phyloP scores from a whole-genome alignment of 2,888 invertebrate genomes.

The Netelia melanura region DNA sequence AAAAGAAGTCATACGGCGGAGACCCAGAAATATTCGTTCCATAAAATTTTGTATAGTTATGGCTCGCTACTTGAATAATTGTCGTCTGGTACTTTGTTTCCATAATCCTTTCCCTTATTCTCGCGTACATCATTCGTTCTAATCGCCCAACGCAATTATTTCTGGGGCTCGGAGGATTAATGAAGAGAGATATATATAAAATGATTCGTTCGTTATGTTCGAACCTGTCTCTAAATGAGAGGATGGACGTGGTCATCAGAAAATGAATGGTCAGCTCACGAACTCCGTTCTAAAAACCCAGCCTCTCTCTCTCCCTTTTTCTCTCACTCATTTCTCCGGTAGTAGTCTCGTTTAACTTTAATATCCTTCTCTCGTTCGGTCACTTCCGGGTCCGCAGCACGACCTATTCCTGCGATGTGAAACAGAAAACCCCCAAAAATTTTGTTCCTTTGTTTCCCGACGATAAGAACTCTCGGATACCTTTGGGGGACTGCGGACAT shows the following conservation, averaged over 20 bases:
- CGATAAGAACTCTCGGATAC: slow-evolving; percentile 33
- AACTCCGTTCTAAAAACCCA: slow-evolving; percentile 35
- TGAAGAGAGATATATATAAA: slow-evolving; percentile 4
- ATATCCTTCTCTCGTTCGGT: slow-evolving; percentile 24
- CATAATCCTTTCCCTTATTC: not conserved
- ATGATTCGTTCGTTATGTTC: slow-evolving; percentile 33
- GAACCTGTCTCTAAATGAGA: slow-evolving; percentile 56
- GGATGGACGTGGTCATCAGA: slow-evolving; percentile 23
- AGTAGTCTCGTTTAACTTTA: not conserved
- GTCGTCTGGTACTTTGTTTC: not conserved
- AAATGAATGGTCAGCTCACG: slow-evolving; percentile 53
- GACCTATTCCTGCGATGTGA: slow-evolving; percentile 55
- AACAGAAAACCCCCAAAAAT: slow-evolving; percentile 59
- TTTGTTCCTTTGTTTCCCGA: slow-evolving; percentile 24
- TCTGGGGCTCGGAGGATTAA: slow-evolving; percentile 54
- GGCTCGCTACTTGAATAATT: slow-evolving; percentile 7
- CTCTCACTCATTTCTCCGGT: not conserved
- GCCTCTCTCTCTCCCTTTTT: slow-evolving; percentile 19
- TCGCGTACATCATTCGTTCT: not conserved
- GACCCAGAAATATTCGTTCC: slow-evolving; percentile 61
- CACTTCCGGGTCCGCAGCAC: slow-evolving; percentile 32
- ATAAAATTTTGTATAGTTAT: not conserved
- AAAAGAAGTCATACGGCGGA: slow-evolving; percentile 16
- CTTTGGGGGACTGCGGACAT: slow-evolving; percentile 43
- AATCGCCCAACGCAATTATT: slow-evolving; percentile 38